Percentiles rank a stretch among this genome's conserved stretches.
phyloP scores from a whole-genome alignment of 2,888 invertebrate species.

The Stenolophus ochropezus region DNA sequence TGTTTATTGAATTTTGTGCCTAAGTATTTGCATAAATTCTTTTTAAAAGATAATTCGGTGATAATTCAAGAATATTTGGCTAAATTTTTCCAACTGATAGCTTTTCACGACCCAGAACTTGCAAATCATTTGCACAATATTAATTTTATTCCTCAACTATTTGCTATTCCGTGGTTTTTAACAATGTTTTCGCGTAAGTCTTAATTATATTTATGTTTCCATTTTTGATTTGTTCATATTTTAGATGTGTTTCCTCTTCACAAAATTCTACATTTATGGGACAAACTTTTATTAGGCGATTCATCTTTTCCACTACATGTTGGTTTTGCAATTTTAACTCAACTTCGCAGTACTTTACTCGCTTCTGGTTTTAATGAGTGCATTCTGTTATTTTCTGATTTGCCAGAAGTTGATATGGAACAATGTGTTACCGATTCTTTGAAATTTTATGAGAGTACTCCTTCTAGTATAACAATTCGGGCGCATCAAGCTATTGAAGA shows the following conservation, averaged over 20 bases:
- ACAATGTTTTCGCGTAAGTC: conserved; percentile 98
- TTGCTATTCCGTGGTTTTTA: conserved; percentile 99
- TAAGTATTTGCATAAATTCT: conserved; percentile 97
- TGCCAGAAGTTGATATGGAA: conserved; percentile 97
- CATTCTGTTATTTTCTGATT: conserved; percentile 97
- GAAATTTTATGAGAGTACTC: conserved; percentile 89
- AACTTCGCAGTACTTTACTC: conserved; percentile 88
- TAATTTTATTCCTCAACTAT: conserved; percentile 96
- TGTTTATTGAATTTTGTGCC: conserved; percentile 97
- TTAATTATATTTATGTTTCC: conserved; percentile 31
- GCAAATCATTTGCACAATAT: conserved; percentile 94
- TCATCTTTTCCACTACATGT: conserved; percentile 95
- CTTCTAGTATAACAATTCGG: conserved; percentile 90
- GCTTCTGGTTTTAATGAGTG: conserved; percentile 98
- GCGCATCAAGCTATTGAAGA: conserved; percentile 78
- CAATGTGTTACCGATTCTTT: conserved; percentile 92
- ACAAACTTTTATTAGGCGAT: conserved; percentile 94
- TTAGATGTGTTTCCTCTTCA: conserved; percentile 97
- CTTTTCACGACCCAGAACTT: conserved; percentile 95
- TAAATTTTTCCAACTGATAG: conserved; percentile 96
- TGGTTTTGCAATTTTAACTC: conserved; percentile 93
- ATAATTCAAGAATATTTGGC: conserved; percentile 98
- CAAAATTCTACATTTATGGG: conserved; percentile 98
- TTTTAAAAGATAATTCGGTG: conserved; percentile 96
- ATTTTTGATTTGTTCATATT: conserved; percentile 54